Evolutionary conservation across 2,888 invertebrate species (phyloP).

Genomic region (Hirtodrosophila confusa): DNA sequence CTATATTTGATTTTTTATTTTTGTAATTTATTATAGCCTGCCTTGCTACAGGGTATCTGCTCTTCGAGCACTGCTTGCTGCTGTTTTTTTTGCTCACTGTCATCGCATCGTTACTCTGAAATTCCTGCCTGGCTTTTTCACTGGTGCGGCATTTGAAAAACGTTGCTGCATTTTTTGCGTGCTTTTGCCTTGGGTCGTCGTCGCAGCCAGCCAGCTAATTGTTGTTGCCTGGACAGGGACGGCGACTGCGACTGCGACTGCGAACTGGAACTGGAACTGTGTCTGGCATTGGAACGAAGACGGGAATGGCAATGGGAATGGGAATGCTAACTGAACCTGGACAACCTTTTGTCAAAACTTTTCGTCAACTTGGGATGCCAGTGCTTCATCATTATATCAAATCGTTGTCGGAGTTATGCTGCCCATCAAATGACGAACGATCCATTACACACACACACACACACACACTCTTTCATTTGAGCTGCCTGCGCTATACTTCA

Average conservation of each 20-base stretch:
- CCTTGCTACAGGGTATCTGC: slow-evolving; percentile 5
- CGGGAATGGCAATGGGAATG: no score
- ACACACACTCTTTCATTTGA: slow-evolving; percentile 17
- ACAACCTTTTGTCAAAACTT: slow-evolving; percentile 58
- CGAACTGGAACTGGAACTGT: slow-evolving; percentile 4
- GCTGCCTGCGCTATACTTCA: slow-evolving; percentile 58
- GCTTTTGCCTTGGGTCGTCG: slow-evolving; percentile 46
- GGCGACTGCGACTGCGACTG: slow-evolving; percentile 17
- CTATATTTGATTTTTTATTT: no score
- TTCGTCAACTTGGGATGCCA: slow-evolving; percentile 44
- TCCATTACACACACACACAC: slow-evolving; percentile 23
- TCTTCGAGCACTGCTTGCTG: background rate
- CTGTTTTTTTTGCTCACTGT: slow-evolving; percentile 26
- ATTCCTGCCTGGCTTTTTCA: slow-evolving; percentile 48
- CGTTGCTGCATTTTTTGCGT: slow-evolving; percentile 79
- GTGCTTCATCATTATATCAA: slow-evolving; percentile 46
- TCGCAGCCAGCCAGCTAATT: slow-evolving; percentile 56
- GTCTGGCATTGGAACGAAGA: slow-evolving; percentile 1
- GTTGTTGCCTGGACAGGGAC: slow-evolving; percentile 48
- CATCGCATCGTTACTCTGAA: slow-evolving; percentile 46
- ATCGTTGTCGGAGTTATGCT: slow-evolving; percentile 48
- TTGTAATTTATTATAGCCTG: no score
- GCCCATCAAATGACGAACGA: slow-evolving; percentile 55
- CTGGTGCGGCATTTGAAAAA: slow-evolving; percentile 74
- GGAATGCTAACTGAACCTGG: background rate